A percentile compares a stretch with the other conserved stretches of the same genome.
phyloP scores from a whole-genome alignment of 2,113 vertebrate genomes.

The Stictonetta naevosa region DNA sequence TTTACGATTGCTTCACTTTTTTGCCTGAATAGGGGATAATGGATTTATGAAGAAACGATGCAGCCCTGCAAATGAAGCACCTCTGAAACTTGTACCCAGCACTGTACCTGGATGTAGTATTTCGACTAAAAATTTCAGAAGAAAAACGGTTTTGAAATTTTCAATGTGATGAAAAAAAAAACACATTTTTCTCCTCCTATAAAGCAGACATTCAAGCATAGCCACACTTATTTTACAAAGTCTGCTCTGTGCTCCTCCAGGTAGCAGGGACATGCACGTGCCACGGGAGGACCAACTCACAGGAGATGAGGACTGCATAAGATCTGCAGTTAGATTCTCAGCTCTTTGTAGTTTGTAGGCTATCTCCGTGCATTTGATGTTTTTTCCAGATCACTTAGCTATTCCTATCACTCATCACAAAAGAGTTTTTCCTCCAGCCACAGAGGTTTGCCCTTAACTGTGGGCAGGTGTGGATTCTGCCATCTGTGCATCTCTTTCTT shows the following conservation, averaged over 20 bases:
- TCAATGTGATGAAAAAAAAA: neutral
- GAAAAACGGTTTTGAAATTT: neutral
- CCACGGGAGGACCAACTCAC: neutral
- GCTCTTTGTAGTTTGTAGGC: neutral
- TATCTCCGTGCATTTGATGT: neutral
- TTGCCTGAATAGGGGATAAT: neutral
- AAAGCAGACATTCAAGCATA: neutral
- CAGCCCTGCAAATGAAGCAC: neutral
- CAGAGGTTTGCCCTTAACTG: constrained; percentile 60
- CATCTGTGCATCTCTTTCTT: constrained; percentile 49
- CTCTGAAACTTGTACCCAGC: neutral
- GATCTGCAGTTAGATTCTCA: neutral
- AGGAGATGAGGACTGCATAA: neutral
- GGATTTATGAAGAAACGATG: neutral
- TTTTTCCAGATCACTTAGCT: constrained; percentile 24
- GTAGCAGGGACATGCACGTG: neutral
- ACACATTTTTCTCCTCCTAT: neutral
- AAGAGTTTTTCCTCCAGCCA: constrained; percentile 44
- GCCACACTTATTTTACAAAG: neutral
- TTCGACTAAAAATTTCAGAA: neutral
- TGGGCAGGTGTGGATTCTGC: constrained; percentile 54
- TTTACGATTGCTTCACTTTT: neutral
- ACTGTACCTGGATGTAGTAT: neutral
- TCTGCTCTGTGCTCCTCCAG: neutral
- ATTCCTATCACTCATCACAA: constrained; percentile 27